Evolutionary conservation across 2,888 invertebrate genomes (phyloP).

Genomic region (Coleophora deauratella): DNA sequence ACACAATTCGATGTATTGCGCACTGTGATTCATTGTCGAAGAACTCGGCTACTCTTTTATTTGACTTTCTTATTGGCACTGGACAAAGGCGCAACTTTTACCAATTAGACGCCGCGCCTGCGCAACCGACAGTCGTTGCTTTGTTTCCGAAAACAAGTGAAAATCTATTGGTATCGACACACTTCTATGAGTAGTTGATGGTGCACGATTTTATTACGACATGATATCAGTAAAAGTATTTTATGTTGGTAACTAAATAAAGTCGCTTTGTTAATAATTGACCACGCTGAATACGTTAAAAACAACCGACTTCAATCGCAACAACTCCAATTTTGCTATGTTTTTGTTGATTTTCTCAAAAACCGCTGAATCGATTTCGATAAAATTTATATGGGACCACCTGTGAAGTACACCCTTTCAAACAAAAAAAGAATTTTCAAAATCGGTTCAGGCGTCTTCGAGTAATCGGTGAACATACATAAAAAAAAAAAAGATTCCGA

Average conservation of each 20-base stretch:
- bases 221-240: not conserved
- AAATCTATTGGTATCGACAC: slow-evolving; percentile 50
- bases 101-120: slow-evolving; percentile 58
- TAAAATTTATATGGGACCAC: too few species aligned
- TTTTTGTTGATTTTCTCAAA: too few species aligned
- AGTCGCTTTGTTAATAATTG: too few species aligned
- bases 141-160: slow-evolving; percentile 64
- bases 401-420: too few species aligned
- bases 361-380: too few species aligned
- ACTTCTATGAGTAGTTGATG: slow-evolving; percentile 24
- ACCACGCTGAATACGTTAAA: too few species aligned
- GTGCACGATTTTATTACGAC: slow-evolving; percentile 19
- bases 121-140: slow-evolving; percentile 40
- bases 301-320: too few species aligned
- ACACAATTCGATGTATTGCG: not conserved
- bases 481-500: too few species aligned
- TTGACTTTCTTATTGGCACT: slow-evolving; percentile 50
- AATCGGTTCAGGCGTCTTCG: too few species aligned
- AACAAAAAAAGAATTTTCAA: too few species aligned
- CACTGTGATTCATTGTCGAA: slow-evolving; percentile 39
- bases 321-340: too few species aligned
- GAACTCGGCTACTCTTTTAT: slow-evolving; percentile 43
- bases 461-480: too few species aligned
- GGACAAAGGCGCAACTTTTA: slow-evolving; percentile 63
- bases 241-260: not conserved